Evolutionary conservation across 2,888 invertebrate species (phyloP).

Genomic region (Heliconius sara): DNA sequence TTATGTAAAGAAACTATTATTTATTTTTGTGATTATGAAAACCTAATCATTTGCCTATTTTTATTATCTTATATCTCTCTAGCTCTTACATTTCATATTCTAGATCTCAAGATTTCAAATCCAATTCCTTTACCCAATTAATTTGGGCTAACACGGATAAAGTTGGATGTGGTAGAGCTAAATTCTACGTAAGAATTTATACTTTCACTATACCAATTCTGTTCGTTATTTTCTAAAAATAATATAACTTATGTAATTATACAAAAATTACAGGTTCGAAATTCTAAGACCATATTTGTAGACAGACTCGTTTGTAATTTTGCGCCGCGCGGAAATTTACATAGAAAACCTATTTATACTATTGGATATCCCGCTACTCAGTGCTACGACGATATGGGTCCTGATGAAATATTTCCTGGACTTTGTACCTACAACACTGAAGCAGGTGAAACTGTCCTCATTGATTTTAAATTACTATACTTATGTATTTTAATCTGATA

Average conservation of each 20-base stretch:
- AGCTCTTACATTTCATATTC: neutral
- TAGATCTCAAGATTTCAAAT: constrained; percentile 41
- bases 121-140: constrained; percentile 70
- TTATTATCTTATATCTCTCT: neutral
- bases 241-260: neutral
- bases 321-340: constrained; percentile 69
- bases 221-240: neutral
- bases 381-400: constrained; percentile 57
- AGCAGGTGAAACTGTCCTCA: constrained; percentile 42
- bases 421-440: constrained; percentile 55
- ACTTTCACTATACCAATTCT: neutral
- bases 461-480: neutral
- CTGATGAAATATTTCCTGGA: constrained; percentile 58
- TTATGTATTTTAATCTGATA: neutral
- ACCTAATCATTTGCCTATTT: neutral
- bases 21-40: neutral
- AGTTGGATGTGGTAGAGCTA: constrained; percentile 74
- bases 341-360: constrained; percentile 67
- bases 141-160: constrained; percentile 73
- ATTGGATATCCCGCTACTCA: constrained; percentile 72
- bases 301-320: constrained; percentile 76
- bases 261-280: constrained; percentile 38
- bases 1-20: neutral
- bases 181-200: constrained; percentile 65
- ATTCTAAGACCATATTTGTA: constrained; percentile 50